Base-by-base conservation (phyloP, 2,888 invertebrate genomes). In the Taphrorychus bicolor region DNA sequence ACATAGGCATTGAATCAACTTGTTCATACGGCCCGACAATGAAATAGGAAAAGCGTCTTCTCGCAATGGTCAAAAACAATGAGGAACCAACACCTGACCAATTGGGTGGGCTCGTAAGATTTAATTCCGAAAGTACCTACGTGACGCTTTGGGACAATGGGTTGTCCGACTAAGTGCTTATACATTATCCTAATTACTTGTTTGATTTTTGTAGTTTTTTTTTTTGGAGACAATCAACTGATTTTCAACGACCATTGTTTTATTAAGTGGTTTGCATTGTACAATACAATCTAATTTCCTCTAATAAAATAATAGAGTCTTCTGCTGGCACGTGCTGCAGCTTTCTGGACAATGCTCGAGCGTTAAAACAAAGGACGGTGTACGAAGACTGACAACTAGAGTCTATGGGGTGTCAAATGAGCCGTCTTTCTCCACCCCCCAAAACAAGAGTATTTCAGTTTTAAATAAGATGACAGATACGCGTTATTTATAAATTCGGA, bases 401-500 rank as follows among this genome's bases (percentile, higher is more conserved):
- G 5, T 11, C 11, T 11, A 5, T 32, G 11, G 32, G 11, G 7
- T 32, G 32, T 7, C 11, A 32, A 45, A 11, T 45, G 7, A 45
- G 14, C 2, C 17, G 45, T 45, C 45, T 14, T 14, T 11, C 14
- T n/a, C 3, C 7, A 14, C 14, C 45, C 11, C 11, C 7, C 9
- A 45, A 14, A 18, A 45, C 7, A 32, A 32, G 32, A 32, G 7
- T 7, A 7, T 11, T 5, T 32, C 32, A 7, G 32, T 56, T 56
- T 40, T 56, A 40, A 18, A 16, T 41, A 18, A 58, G 22, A 64
- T 58, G 57, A 64, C 22, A 64, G 53, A 58, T 59, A 52, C 22
- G 21, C 17, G 56, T 48, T 62, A 61, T 54, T 61, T 61, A 51
- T 61, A 40, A 32, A 32, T 24, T n/a, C 23, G 21, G 5, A n/a